Conservation (phyloP, 2,888 invertebrate genomes). For the Caenorhabditis auriculariae region DNA sequence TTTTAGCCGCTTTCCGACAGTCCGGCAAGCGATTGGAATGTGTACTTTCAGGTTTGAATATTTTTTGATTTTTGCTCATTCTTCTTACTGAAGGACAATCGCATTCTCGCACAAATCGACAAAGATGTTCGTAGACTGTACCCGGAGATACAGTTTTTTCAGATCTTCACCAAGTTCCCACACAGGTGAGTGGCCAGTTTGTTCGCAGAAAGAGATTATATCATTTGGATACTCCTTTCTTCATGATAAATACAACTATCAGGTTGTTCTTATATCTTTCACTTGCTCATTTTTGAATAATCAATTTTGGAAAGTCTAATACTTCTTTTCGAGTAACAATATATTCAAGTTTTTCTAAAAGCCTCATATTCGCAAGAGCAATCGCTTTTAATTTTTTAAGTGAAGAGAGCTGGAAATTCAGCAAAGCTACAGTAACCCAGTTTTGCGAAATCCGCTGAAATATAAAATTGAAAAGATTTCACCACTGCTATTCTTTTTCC, state of each 20-base stretch:
- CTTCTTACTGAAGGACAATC: conserved; percentile 82
- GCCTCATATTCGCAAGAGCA: too few species aligned
- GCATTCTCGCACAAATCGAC: conserved; percentile 93
- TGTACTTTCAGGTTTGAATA: conserved; percentile 76
- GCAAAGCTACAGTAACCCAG: too few species aligned
- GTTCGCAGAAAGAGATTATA: neutral
- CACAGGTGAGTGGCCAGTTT: conserved; percentile 27
- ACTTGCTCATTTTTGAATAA: too few species aligned
- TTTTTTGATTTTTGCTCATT: neutral
- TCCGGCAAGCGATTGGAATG: conserved; percentile 92
- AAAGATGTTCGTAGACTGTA: conserved; percentile 77
- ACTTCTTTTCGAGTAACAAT: too few species aligned
- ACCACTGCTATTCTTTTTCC: too few species aligned
- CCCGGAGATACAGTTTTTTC: conserved; percentile 95
- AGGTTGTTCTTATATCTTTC: too few species aligned
- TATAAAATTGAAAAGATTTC: too few species aligned
- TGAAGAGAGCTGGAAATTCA: too few species aligned
- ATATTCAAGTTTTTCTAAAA: too few species aligned
- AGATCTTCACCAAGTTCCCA: conserved; percentile 87
- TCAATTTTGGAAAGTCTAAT: too few species aligned
- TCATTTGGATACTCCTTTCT: conserved; percentile 1
- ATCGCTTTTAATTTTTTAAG: too few species aligned
- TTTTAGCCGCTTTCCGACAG: conserved; percentile 88
- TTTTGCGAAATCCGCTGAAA: too few species aligned
- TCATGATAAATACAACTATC: neutral